Evolutionary conservation across 2,797 vertebrate species (phyloP), one percentile per base, ranked within the genome.

Genomic region (Okamejei kenojei): DNA sequence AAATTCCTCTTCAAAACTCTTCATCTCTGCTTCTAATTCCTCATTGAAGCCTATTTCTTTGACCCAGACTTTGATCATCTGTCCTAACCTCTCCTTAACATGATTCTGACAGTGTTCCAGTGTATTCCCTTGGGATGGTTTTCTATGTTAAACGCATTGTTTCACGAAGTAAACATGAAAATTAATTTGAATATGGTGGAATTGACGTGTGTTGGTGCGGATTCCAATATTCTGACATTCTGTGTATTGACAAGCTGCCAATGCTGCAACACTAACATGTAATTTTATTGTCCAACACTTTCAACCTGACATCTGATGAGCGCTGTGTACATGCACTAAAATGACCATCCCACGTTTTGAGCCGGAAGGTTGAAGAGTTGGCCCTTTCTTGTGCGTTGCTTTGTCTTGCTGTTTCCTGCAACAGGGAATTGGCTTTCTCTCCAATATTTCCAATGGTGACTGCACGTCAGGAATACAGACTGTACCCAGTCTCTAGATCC

Each of bases 261-360:
- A 58, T 63, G 26, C 63, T 84, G 63, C 26, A 86, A 29, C n/a
- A 86, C 63, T 86, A 58, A 63, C 82, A 54, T 54, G 6, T 54
- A 86, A 86, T 63, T 63, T 86, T 86, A 86, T 86, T 86, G 58
- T 8, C 82, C n/a, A 58, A 86, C 54, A 86, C 54, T 63, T 63
- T 63, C 58, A 84, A 63, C 82, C 58, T 86, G 82, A n/a, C 63
- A n/a, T 86, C 58, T 86, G n/a, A 61, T 61, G 54, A 29, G n/a
- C 61, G 63, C 82, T 86, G 63, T 63, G 63, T n/a, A 29, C 58
- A 86, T 58, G 23, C 1, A 32, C 54, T n/a, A 19, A 13, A 78
- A n/a, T n/a, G n/a, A 3, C 26, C 76, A 63, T 86, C 61, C 81
- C 11, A 26, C 54, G 23, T 84, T 61, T 84, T 45, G 29, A 58